Evolutionary conservation across 2,113 vertebrate species (phyloP).

Genomic region (Rynchops niger): DNA sequence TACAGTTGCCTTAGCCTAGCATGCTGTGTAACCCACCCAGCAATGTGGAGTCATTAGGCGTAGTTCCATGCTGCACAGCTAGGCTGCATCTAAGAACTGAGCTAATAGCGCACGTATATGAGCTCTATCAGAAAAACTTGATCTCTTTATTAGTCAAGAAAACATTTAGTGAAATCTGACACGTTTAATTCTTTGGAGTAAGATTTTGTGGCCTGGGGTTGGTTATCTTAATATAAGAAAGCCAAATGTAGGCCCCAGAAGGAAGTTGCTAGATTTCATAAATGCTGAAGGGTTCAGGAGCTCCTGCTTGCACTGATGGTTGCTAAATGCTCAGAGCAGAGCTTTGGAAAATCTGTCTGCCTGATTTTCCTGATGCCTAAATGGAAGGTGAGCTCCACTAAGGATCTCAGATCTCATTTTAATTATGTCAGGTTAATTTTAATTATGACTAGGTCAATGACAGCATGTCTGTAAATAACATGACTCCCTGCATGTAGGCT

Average conservation of each 20-base stretch:
- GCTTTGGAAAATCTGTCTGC: neutral
- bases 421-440: neutral
- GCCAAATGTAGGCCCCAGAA: neutral
- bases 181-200: neutral
- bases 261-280: neutral
- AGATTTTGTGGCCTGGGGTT: neutral
- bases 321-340: neutral
- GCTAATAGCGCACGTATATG: neutral
- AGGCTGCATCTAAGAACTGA: neutral
- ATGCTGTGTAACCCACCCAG: neutral
- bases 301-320: neutral
- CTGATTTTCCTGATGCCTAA: neutral
- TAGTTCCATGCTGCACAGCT: neutral
- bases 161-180: neutral
- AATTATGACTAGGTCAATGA: neutral
- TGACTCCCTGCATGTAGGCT: neutral
- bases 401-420: neutral
- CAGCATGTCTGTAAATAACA: neutral
- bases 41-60: no score
- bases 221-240: neutral
- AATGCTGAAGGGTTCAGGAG: neutral
- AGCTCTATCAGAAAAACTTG: neutral
- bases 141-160: neutral
- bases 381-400: neutral
- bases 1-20: neutral